Conservation (phyloP, 2,888 invertebrate species). For the Sturmia bella region DNA sequence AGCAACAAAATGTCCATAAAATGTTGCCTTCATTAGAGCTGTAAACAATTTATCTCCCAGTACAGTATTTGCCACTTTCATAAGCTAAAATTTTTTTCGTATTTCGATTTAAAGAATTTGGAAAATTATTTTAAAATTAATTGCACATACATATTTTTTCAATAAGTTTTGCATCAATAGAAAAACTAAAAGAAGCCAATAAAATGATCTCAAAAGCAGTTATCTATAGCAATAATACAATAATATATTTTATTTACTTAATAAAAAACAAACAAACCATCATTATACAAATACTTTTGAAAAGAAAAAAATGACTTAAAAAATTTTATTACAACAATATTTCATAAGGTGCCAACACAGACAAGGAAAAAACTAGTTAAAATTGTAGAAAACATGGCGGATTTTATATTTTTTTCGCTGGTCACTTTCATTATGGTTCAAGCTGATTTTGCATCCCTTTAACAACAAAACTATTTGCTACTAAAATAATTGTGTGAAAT, state of each 20-base stretch:
- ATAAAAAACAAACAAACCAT: constrained; percentile 2
- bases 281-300: background rate
- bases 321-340: background rate
- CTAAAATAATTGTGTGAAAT: too few species aligned
- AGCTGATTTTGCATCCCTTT: too few species aligned
- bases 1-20: constrained; percentile 99
- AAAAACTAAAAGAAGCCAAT: constrained; percentile 48
- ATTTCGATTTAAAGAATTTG: constrained; percentile 41
- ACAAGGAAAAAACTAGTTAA: too few species aligned
- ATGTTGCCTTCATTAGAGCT: constrained; percentile 93
- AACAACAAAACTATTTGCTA: too few species aligned
- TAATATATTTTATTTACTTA: constrained; percentile 10
- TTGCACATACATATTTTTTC: constrained; percentile 22
- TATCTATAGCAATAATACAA: constrained; percentile 9
- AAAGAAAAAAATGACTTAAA: constrained; percentile 10
- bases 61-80: constrained; percentile 89
- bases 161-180: constrained; percentile 25
- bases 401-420: too few species aligned
- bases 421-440: too few species aligned
- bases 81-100: constrained; percentile 84
- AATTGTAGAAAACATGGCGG: too few species aligned
- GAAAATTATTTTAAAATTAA: constrained; percentile 47
- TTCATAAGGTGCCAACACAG: too few species aligned
- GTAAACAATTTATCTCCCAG: constrained; percentile 92
- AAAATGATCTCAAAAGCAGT: constrained; percentile 26